Evolutionary conservation across 1,140 invertebrate genomes (phyloP).

Genomic region (Nilaparvata lugens): DNA sequence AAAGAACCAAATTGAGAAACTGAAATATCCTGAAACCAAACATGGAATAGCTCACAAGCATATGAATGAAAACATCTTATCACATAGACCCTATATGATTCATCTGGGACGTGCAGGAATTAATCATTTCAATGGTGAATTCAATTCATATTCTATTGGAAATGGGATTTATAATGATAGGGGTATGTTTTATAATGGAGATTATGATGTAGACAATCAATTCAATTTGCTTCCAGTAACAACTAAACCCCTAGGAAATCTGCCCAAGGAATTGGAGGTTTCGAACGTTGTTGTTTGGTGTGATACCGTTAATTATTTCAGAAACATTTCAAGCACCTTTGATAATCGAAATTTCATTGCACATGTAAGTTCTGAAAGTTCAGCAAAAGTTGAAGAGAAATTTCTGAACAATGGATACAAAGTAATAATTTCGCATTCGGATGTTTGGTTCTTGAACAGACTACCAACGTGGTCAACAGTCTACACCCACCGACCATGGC

Average conservation of each 20-base stretch:
- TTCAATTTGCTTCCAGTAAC: too few relatives aligned
- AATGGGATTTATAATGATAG: too few relatives aligned
- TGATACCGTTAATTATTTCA: neutral
- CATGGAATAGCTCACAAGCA: too few relatives aligned
- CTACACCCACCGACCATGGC: conserved; percentile 71
- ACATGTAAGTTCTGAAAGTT: neutral
- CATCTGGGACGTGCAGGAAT: conserved; percentile 84
- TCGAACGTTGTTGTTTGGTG: neutral
- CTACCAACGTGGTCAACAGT: conserved; percentile 72
- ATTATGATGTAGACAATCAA: too few relatives aligned
- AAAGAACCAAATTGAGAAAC: too few relatives aligned
- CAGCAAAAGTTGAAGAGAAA: neutral
- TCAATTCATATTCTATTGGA: too few relatives aligned
- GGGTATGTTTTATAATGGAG: too few relatives aligned
- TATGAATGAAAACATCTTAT: too few relatives aligned
- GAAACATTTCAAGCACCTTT: neutral
- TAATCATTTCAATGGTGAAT: conserved; percentile 19
- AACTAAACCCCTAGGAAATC: too few relatives aligned
- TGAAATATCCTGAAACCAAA: too few relatives aligned
- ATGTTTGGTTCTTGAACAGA: conserved; percentile 77
- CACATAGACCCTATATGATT: conserved; percentile 55
- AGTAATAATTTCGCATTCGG: conserved; percentile 71
- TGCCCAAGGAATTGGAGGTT: too few relatives aligned
- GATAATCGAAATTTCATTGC: neutral
- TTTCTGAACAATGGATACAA: conserved; percentile 61